Percentiles rank a stretch among this genome's conserved stretches.
Conservation (phyloP, 2,113 vertebrate genomes). For the Colius striatus region DNA sequence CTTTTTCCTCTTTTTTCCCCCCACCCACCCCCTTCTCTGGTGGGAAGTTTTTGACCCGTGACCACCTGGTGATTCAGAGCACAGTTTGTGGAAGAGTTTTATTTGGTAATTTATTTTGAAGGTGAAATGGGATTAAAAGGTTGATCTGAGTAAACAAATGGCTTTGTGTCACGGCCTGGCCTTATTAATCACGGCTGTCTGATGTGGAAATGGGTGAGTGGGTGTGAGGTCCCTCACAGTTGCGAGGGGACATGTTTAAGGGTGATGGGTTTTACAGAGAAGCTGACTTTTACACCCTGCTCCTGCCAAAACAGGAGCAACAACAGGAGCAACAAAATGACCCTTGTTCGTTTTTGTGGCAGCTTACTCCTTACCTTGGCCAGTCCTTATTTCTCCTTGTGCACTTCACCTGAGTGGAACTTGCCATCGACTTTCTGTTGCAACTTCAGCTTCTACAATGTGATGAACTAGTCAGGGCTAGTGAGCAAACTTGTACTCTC, state of each 20-base stretch:
- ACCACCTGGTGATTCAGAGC: neutral
- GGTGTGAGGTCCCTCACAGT: neutral
- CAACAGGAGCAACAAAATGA: neutral
- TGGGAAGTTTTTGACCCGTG: neutral
- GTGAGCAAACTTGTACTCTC: neutral
- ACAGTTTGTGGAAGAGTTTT: slow-evolving; percentile 30
- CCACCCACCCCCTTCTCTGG: neutral
- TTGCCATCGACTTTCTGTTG: neutral
- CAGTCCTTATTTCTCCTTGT: accelerated
- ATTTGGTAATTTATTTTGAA: slow-evolving; percentile 44
- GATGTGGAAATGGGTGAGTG: neutral
- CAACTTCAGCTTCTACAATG: neutral
- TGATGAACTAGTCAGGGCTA: neutral
- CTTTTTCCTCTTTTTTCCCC: neutral
- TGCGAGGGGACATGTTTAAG: neutral
- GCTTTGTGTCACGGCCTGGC: neutral
- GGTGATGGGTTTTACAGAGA: neutral
- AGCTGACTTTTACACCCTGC: neutral
- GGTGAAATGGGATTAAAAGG: slow-evolving; percentile 13
- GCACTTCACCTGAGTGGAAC: accelerated
- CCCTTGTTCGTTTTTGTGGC: accelerated
- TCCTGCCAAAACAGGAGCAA: neutral
- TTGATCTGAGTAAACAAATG: slow-evolving; percentile 43
- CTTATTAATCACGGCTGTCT: neutral
- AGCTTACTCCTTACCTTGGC: neutral